A percentile compares a stretch with the other conserved stretches of the same genome.
phyloP scores from a whole-genome alignment of 1,140 invertebrate species.

The Pogonognathellus flavescens region DNA sequence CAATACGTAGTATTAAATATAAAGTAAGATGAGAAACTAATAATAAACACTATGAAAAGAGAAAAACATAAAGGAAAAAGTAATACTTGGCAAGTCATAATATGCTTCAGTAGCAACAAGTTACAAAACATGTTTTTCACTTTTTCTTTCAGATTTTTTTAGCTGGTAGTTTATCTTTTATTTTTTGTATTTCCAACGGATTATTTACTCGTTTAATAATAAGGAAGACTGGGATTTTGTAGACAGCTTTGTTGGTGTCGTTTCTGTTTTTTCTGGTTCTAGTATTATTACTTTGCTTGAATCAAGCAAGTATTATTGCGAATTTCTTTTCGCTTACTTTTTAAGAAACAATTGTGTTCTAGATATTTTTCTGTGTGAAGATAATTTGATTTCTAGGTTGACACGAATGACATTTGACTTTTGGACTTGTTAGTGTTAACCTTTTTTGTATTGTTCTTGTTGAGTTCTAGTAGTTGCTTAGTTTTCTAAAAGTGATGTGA shows the following conservation, averaged over 20 bases:
- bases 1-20: not conserved
- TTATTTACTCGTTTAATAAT: no score
- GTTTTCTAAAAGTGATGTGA: conserved; percentile 6
- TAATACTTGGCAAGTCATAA: no score
- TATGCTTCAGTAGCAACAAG: no score
- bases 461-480: not conserved
- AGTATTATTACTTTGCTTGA: not conserved
- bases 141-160: no score
- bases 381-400: not conserved
- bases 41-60: no score
- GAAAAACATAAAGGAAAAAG: no score
- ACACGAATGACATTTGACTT: not conserved
- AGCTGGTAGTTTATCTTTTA: no score
- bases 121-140: no score
- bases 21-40: no score
- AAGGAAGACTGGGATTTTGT: no score
- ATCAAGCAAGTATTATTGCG: not conserved
- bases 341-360: not conserved
- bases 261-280: not conserved
- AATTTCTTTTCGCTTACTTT: not conserved
- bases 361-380: not conserved
- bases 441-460: not conserved
- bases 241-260: no score
- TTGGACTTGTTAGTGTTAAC: conserved; percentile 11
- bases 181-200: no score